Percentiles rank a stretch among this genome's conserved stretches.
phyloP scores from a whole-genome alignment of 1,140 invertebrate genomes.

The Caenorhabditis latens region DNA sequence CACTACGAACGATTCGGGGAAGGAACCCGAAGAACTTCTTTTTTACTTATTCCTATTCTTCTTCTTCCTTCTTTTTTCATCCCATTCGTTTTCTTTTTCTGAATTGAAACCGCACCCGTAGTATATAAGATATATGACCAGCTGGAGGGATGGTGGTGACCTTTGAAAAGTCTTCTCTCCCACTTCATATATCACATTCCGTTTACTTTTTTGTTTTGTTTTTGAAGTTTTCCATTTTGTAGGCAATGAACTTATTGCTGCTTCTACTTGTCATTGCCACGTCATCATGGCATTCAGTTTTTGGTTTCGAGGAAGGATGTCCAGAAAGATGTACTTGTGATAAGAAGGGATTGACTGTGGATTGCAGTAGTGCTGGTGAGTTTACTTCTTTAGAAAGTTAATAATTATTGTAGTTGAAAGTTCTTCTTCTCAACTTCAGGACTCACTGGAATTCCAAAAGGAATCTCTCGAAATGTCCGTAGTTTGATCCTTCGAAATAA shows the following conservation, averaged over 20 bases:
- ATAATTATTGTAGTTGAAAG: neutral
- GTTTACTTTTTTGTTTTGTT: neutral
- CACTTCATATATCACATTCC: neutral
- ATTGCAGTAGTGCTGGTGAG: constrained; percentile 38
- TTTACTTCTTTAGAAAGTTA: neutral
- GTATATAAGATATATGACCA: neutral
- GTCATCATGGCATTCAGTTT: neutral
- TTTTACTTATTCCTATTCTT: neutral
- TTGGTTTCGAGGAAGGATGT: neutral
- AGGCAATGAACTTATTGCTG: constrained; percentile 42
- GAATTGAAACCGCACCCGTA: too few relatives aligned
- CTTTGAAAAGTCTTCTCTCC: neutral
- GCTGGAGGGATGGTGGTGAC: neutral
- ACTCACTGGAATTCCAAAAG: constrained; percentile 6
- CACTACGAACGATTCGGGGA: too few relatives aligned
- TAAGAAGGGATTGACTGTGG: neutral
- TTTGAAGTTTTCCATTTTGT: neutral
- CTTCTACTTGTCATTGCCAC: constrained; percentile 33
- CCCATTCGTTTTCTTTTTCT: too few relatives aligned
- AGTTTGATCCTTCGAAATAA: constrained; percentile 12
- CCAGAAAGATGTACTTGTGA: constrained; percentile 1
- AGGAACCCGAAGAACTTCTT: neutral
- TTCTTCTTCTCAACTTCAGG: neutral
- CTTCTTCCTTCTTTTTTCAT: too few relatives aligned
- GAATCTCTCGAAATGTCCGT: neutral